These are phyloP conservation scores for Eutolmus rufibarbis DNA, from an alignment of 2,888 invertebrate species.

Conservation along the genomic window DNA sequence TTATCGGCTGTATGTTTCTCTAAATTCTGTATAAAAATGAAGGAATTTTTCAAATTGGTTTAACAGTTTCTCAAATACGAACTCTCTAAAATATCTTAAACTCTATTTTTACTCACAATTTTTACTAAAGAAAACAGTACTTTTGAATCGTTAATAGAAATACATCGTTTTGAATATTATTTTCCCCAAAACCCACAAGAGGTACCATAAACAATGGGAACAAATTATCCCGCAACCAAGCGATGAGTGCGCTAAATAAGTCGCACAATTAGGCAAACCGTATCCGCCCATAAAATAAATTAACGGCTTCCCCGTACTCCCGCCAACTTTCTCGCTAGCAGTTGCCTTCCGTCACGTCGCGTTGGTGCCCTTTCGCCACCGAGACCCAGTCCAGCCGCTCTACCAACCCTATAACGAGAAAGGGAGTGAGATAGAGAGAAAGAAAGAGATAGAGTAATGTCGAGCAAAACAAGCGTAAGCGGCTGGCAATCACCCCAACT, in stretches of 20 bases:
- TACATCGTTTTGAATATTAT: neutral
- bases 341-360: neutral
- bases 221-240: neutral
- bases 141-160: neutral
- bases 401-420: neutral
- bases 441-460: neutral
- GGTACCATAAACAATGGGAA: neutral
- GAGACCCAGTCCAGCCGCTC: neutral
- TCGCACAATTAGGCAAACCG: neutral
- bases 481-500: neutral
- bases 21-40: too few species aligned
- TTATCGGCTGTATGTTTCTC: too few species aligned
- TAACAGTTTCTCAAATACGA: too few species aligned
- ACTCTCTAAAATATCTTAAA: too few species aligned
- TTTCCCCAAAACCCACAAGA: neutral
- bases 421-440: neutral
- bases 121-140: neutral
- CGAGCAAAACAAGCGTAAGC: neutral
- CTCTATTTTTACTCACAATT: neutral
- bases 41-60: too few species aligned
- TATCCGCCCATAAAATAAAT: neutral
- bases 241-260: neutral
- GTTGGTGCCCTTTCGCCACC: neutral
- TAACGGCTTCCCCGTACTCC: neutral
- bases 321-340: neutral